A percentile compares a stretch with the other conserved stretches of the same genome.
These are phyloP conservation scores for Erpornis zantholeuca DNA, from an alignment of 2,113 vertebrate species.

Conservation along the genomic window DNA sequence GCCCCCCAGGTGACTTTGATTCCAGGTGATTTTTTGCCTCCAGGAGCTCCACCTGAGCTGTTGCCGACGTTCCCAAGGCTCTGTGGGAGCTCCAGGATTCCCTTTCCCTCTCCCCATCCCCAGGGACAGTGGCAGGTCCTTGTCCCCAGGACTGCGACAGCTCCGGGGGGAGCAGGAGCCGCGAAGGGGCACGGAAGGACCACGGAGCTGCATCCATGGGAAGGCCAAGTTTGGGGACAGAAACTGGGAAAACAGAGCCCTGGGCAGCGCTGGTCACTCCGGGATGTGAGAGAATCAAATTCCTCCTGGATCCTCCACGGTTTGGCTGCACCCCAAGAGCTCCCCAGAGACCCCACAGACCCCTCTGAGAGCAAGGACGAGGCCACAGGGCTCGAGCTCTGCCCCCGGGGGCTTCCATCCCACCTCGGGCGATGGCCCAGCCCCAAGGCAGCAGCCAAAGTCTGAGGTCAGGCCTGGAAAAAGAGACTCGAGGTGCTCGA, in stretches of 20 bases:
- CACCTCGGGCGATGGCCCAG: rapidly evolving
- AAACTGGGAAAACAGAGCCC: not conserved
- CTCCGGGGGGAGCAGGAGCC: not conserved
- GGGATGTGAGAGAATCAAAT: not conserved
- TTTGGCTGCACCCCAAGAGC: not conserved
- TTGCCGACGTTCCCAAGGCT: not conserved
- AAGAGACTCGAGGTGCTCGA: not conserved
- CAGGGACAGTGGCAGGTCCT: not conserved
- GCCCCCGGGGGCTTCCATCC: rapidly evolving
- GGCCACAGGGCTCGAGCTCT: rapidly evolving
- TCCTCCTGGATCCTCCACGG: rapidly evolving
- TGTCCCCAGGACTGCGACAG: rapidly evolving
- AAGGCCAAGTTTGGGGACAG: not conserved
- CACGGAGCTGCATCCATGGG: not conserved
- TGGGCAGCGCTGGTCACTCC: rapidly evolving
- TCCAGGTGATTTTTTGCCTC: not conserved
- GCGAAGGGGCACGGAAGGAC: not conserved
- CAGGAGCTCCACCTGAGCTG: not conserved
- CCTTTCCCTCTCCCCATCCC: not conserved
- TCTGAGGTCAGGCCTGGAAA: not conserved
- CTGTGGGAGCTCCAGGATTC: not conserved
- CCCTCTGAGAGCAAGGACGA: rapidly evolving
- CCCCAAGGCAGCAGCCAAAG: not conserved
- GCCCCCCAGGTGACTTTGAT: too few species aligned
- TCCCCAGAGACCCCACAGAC: rapidly evolving